Percentiles rank a stretch among this genome's conserved stretches.
phyloP scores from a whole-genome alignment of 2,888 invertebrate species.

The Phyto melanocephala region DNA sequence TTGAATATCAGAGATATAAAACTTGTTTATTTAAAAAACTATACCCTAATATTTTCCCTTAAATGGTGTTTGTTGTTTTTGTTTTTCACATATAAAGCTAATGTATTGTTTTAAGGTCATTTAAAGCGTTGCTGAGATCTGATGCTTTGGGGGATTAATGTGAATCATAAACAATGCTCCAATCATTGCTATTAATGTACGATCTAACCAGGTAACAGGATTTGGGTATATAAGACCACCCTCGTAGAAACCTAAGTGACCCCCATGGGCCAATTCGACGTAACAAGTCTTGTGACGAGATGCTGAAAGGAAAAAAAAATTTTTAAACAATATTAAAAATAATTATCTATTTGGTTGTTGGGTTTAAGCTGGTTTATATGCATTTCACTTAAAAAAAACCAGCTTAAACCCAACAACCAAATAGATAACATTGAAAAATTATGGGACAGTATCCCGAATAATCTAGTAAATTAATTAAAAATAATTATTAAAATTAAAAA shows the following conservation, averaged over 20 bases:
- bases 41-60: constrained; percentile 15
- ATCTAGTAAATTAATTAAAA: no score
- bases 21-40: constrained; percentile 21
- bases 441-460: no score
- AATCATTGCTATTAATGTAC: constrained; percentile 89
- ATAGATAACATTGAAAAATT: no score
- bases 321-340: no score
- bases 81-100: constrained; percentile 31
- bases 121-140: constrained; percentile 64
- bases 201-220: constrained; percentile 95
- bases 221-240: constrained; percentile 92
- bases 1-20: constrained; percentile 19
- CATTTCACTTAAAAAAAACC: no score
- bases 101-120: constrained; percentile 39
- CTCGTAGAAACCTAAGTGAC: constrained; percentile 96
- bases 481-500: neutral
- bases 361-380: no score
- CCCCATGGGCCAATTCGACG: constrained; percentile 92
- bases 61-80: neutral
- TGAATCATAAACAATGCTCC: constrained; percentile 83
- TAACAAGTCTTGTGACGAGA: constrained; percentile 85
- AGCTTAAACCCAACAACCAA: no score
- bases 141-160: constrained; percentile 68
- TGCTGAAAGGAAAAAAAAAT: constrained; percentile 79
- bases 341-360: no score